Evolutionary conservation across 1,140 invertebrate genomes (phyloP), one percentile per base, ranked within the genome.

Genomic region (Daktulosphaira vitifoliae): DNA sequence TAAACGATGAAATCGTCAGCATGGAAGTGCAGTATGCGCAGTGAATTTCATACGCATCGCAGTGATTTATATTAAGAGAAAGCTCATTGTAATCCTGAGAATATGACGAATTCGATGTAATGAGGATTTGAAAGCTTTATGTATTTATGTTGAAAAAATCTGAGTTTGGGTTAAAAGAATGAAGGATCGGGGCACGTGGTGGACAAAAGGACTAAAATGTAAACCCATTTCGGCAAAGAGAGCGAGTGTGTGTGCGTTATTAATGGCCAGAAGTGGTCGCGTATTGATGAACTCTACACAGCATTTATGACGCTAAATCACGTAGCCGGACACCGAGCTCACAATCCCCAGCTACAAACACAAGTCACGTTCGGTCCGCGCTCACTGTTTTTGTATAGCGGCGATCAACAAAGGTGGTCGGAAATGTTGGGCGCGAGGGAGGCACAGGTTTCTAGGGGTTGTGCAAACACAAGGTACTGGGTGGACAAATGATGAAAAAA

Each of bases 221-320:
- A 52, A 52, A 53, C 51, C 33, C 33, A 53, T 39, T 53, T 53
- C 51, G 51, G 20, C 11, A 9, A 4, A 3, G 13, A 6, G 20
- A 1, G 51, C 1, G 18, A 20, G 33, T n/a, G 51, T n/a, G 16
- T 0, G 29, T 22, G 51, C 18, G 29, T 33, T n/a, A 18, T 53
- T 53, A 38, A 53, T 53, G 51, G 51, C 18, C 29, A 37, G 26
- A 18, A 53, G 29, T 53, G 51, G 29, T 38, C 51, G 29, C 51
- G 29, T 37, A 53, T 53, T 38, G 51, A 53, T 39, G 51, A 38
- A 39, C 20, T 22, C 16, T 22, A 22, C 50, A 20, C 20, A 11
- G 46, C 33, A 38, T 53, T 53, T 38, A 53, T 53, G 51, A 39
- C 51, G 53, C 15, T 56, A 56, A 56, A 56, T 56, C 53, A 42